A percentile compares a stretch with the other conserved stretches of the same genome.
Conservation (phyloP, 1,140 invertebrate genomes). For the Aphelinus atriplicis region DNA sequence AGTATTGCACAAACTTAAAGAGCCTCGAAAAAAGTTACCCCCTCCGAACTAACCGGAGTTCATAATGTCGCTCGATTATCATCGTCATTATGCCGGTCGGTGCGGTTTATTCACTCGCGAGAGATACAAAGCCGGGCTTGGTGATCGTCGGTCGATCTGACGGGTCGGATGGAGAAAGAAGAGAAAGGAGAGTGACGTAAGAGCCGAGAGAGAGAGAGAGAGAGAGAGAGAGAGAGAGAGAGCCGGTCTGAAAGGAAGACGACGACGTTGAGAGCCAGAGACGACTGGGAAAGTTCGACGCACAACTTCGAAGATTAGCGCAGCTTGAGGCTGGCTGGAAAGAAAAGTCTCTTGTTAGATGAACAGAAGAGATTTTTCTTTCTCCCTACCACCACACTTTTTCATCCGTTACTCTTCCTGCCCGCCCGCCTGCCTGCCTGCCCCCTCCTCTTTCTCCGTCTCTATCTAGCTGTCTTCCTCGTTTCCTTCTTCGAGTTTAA, state of each 20-base stretch:
- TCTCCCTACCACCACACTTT: not conserved
- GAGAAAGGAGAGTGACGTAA: not conserved
- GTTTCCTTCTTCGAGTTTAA: too few relatives aligned
- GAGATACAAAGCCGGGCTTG: not conserved
- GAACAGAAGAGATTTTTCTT: not conserved
- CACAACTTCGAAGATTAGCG: too few relatives aligned
- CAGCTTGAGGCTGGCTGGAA: too few relatives aligned
- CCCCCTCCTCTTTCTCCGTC: too few relatives aligned
- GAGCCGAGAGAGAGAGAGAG: slow-evolving; percentile 17
- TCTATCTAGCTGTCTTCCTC: too few relatives aligned
- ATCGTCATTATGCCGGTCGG: slow-evolving; percentile 12
- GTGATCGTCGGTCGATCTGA: too few relatives aligned
- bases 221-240: slow-evolving; percentile 36
- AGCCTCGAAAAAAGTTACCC: not conserved
- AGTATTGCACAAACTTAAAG: slow-evolving; percentile 2
- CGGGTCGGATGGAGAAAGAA: not conserved
- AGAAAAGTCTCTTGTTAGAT: too few relatives aligned
- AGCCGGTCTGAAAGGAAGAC: slow-evolving; percentile 37
- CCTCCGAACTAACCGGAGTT: not conserved
- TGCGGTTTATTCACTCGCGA: not conserved
- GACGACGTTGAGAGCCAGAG: too few relatives aligned
- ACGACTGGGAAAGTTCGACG: too few relatives aligned
- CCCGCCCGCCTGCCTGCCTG: too few relatives aligned
- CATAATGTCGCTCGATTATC: slow-evolving; percentile 17
- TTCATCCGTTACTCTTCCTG: not conserved